Conservation (phyloP, 2,888 invertebrate genomes). For the Ectropis crepuscularia region DNA sequence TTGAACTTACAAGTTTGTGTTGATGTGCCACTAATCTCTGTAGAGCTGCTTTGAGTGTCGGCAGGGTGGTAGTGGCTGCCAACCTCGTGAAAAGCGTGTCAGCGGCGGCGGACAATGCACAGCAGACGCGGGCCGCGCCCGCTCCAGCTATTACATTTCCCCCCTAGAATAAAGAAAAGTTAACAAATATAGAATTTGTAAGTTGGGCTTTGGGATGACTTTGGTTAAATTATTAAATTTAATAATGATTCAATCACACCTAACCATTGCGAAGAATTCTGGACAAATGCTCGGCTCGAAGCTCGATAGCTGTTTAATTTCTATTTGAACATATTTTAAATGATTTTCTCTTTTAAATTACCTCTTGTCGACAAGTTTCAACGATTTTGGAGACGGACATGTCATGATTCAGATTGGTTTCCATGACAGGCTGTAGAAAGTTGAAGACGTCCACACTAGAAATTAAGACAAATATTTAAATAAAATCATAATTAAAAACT, state of each 20-base stretch:
- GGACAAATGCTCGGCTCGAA: too few relatives aligned
- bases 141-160: slow-evolving; percentile 88
- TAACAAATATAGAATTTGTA: too few relatives aligned
- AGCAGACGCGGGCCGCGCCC: slow-evolving; percentile 94
- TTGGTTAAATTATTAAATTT: too few relatives aligned
- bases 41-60: slow-evolving; percentile 92
- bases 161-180: slow-evolving; percentile 50
- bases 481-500: background rate
- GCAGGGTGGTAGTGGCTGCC: slow-evolving; percentile 93
- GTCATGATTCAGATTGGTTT: slow-evolving; percentile 85
- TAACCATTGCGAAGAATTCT: background rate
- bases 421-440: slow-evolving; percentile 89
- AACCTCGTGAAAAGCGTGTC: slow-evolving; percentile 96
- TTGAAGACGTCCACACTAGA: slow-evolving; percentile 93
- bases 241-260: too few relatives aligned
- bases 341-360: slow-evolving; percentile 43
- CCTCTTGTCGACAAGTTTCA: slow-evolving; percentile 84
- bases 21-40: slow-evolving; percentile 94
- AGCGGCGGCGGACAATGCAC: slow-evolving; percentile 94
- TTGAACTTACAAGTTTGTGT: slow-evolving; percentile 87
- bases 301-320: too few relatives aligned
- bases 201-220: too few relatives aligned
- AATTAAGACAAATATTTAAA: slow-evolving; percentile 24
- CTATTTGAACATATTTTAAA: too few relatives aligned
- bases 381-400: slow-evolving; percentile 90